Evolutionary conservation across 2,797 vertebrate species (phyloP).

Genomic region (Numenius phaeopus): DNA sequence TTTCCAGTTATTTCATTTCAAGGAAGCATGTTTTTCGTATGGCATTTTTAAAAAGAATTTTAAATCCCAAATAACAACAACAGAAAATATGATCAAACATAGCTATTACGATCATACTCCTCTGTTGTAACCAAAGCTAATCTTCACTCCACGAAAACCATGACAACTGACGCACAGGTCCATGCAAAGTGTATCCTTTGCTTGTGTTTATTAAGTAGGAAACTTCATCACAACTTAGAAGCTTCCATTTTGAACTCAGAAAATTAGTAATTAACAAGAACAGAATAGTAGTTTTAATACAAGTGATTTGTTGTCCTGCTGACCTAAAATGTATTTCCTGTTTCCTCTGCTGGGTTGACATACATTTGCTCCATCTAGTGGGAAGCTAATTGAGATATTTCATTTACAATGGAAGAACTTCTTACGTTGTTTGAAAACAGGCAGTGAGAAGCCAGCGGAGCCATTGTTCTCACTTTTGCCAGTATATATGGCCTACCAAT

Average conservation of each 20-base stretch:
- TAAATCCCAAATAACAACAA: neutral
- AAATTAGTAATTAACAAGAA: neutral
- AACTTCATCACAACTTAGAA: neutral
- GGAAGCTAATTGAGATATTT: conserved; percentile 4
- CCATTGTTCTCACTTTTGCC: neutral
- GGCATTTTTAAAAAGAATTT: neutral
- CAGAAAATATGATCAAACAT: neutral
- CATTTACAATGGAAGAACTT: neutral
- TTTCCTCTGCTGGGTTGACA: neutral
- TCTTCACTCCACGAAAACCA: neutral
- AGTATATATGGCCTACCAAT: neutral
- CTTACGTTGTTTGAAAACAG: neutral
- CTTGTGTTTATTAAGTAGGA: neutral
- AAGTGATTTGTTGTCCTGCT: neutral
- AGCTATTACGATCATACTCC: neutral
- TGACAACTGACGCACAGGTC: neutral
- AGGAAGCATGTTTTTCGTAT: neutral
- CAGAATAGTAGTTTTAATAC: neutral
- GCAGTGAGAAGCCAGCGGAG: neutral
- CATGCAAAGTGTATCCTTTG: neutral
- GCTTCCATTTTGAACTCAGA: neutral
- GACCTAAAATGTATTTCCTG: neutral
- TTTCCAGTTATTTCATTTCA: neutral
- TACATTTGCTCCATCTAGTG: conserved; percentile 43
- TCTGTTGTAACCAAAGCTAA: neutral